phyloP scores from a whole-genome alignment of 2,888 invertebrate genomes.

The Ochlodes sylvanus region DNA sequence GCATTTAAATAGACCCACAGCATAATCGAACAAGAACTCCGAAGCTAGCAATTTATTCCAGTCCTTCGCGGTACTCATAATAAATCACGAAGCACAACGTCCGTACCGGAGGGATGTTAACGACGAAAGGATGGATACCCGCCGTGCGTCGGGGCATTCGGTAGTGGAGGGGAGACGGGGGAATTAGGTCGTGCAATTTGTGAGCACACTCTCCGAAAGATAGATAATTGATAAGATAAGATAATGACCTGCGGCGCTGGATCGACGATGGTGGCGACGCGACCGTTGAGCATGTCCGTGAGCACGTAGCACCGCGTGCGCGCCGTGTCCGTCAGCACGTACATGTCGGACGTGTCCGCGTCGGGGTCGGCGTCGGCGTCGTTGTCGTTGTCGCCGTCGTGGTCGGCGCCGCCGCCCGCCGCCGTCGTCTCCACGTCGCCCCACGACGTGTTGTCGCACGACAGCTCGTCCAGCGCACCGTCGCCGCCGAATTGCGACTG shows the following conservation, averaged over 20 bases:
- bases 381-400: slow-evolving; percentile 45
- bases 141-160: too few relatives aligned
- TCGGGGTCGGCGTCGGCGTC: slow-evolving; percentile 42
- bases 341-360: slow-evolving; percentile 60
- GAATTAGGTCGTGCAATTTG: too few relatives aligned
- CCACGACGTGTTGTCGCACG: slow-evolving; percentile 55
- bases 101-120: too few relatives aligned
- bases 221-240: too few relatives aligned
- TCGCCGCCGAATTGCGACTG: slow-evolving; percentile 50
- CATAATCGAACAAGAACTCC: too few relatives aligned
- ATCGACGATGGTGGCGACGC: slow-evolving; percentile 61
- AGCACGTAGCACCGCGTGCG: slow-evolving; percentile 69
- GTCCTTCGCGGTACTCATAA: too few relatives aligned
- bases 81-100: too few relatives aligned
- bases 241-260: slow-evolving; percentile 46
- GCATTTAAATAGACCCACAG: too few relatives aligned
- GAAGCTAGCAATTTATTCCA: too few relatives aligned
- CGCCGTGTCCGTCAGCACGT: slow-evolving; percentile 71
- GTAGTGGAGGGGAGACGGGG: too few relatives aligned
- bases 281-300: slow-evolving; percentile 62
- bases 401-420: slow-evolving; percentile 44
- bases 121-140: too few relatives aligned
- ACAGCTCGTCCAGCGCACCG: slow-evolving; percentile 52
- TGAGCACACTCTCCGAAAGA: too few relatives aligned
- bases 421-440: slow-evolving; percentile 55